phyloP scores from a whole-genome alignment of 2,888 invertebrate species.

The Mylabris sibirica region DNA sequence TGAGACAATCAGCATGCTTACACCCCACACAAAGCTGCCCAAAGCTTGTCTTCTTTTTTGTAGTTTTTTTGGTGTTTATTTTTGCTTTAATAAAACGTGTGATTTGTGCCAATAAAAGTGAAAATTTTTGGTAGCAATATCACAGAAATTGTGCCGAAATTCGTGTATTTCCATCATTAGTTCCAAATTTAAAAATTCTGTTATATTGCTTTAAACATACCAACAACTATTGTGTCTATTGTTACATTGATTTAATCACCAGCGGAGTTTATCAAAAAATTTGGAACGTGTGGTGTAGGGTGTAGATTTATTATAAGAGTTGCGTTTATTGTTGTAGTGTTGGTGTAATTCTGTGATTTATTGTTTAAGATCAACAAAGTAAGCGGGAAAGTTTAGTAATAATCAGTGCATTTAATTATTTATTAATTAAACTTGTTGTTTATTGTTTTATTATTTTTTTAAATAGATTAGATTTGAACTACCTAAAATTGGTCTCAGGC shows the following conservation, averaged over 20 bases:
- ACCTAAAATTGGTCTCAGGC: slow-evolving; percentile 55
- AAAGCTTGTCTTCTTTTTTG: slow-evolving; percentile 14
- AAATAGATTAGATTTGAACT: slow-evolving; percentile 38
- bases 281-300: slow-evolving; percentile 16
- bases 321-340: slow-evolving; percentile 31
- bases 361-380: slow-evolving; percentile 56
- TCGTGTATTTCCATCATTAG: not conserved
- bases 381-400: slow-evolving; percentile 46
- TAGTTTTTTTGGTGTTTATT: too few species aligned
- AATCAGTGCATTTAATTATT: slow-evolving; percentile 32
- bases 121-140: slow-evolving; percentile 6
- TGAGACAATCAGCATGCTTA: slow-evolving; percentile 29
- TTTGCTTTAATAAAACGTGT: slow-evolving; percentile 12
- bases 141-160: slow-evolving; percentile 3
- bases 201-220: slow-evolving; percentile 13
- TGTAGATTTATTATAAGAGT: slow-evolving; percentile 22
- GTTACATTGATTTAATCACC: slow-evolving; percentile 12
- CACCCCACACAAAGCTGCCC: slow-evolving; percentile 32
- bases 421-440: slow-evolving; percentile 41
- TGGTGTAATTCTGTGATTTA: slow-evolving; percentile 43
- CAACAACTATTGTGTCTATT: not conserved
- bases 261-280: not conserved
- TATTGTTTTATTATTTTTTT: too few species aligned
- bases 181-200: slow-evolving; percentile 9
- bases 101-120: slow-evolving; percentile 12